Evolutionary conservation across 1,140 invertebrate species (phyloP).

Genomic region (Portunus trituberculatus): DNA sequence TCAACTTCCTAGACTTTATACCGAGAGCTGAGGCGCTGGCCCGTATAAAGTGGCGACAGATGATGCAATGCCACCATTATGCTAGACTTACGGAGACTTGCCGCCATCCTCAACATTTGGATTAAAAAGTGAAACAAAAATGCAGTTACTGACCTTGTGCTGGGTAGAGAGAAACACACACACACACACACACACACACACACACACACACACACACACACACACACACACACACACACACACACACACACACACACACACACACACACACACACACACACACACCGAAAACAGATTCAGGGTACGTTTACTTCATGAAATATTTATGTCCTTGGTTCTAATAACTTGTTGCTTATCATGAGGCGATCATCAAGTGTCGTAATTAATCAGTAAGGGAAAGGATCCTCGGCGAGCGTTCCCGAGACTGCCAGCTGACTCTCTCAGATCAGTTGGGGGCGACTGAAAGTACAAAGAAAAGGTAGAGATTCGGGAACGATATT

Average conservation of each 20-base stretch:
- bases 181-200: too few relatives aligned
- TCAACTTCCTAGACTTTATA: neutral
- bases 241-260: conserved; percentile 20
- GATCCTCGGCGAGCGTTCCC: neutral
- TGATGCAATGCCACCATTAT: too few relatives aligned
- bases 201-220: conserved; percentile 15
- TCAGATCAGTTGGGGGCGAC: neutral
- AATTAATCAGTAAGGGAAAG: neutral
- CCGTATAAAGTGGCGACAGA: too few relatives aligned
- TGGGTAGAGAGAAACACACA: too few relatives aligned
- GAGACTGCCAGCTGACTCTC: neutral
- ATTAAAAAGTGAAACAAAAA: too few relatives aligned
- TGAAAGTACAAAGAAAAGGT: neutral
- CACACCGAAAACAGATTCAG: neutral
- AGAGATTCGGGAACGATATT: neutral
- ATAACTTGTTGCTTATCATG: neutral
- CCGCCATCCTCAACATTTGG: too few relatives aligned
- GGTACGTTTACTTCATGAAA: neutral
- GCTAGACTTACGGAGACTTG: too few relatives aligned
- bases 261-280: conserved; percentile 1
- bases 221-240: conserved; percentile 20
- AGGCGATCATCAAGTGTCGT: neutral
- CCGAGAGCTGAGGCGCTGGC: too few relatives aligned
- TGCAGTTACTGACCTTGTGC: too few relatives aligned
- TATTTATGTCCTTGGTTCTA: neutral